Conservation (phyloP, 2,113 vertebrate species). For the Pedionomus torquatus region DNA sequence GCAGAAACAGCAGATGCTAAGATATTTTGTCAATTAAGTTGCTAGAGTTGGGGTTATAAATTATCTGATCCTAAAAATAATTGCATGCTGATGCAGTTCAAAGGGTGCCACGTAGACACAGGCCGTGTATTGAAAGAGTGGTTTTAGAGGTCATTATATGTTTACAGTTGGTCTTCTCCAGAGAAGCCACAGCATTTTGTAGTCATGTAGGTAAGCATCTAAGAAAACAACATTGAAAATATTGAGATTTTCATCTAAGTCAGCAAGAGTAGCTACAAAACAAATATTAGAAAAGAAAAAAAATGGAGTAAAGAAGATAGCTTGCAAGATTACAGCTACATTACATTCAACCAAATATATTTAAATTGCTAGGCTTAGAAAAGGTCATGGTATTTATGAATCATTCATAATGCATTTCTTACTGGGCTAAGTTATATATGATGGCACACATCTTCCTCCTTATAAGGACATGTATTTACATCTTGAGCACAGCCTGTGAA, state of each 20-base stretch:
- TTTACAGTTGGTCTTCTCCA: neutral
- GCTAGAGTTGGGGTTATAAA: neutral
- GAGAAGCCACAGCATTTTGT: neutral
- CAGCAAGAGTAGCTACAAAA: neutral
- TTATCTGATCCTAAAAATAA: neutral
- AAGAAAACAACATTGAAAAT: neutral
- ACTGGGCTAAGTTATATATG: neutral
- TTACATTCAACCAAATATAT: neutral
- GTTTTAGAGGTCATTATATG: neutral
- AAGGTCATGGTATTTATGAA: constrained; percentile 21
- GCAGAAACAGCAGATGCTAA: neutral
- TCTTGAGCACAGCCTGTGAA: neutral
- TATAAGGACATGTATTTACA: neutral
- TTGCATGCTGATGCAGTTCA: neutral
- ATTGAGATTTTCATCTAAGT: neutral
- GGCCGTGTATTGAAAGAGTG: neutral
- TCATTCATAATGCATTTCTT: neutral
- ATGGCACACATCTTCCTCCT: neutral
- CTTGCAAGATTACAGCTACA: neutral
- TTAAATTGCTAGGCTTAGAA: neutral
- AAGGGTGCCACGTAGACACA: neutral
- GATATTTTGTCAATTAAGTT: neutral
- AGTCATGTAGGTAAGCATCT: neutral
- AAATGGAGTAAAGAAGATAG: neutral
- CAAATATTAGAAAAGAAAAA: neutral